Percentiles rank a stretch among this genome's conserved stretches.
phyloP scores from a whole-genome alignment of 2,888 invertebrate species.

The Tenthredo amoena region DNA sequence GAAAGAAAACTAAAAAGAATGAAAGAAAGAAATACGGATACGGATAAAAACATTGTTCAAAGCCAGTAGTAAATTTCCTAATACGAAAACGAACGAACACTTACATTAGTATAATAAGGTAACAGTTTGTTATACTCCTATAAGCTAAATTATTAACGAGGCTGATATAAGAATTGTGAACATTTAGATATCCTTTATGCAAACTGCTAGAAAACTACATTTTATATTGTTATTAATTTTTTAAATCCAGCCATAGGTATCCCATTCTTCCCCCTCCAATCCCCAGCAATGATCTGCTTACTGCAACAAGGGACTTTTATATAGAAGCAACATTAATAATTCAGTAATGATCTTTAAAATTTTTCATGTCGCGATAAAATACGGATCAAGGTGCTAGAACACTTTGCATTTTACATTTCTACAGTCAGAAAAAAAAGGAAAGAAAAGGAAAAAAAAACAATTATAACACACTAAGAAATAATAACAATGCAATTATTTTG shows the following conservation, averaged over 20 bases:
- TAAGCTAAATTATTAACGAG: constrained; percentile 36
- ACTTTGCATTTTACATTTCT: constrained; percentile 18
- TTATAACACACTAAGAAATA: background rate
- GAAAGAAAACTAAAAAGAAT: background rate
- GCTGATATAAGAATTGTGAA: constrained; percentile 20
- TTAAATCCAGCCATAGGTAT: background rate
- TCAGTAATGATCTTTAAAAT: background rate
- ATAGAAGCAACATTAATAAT: background rate
- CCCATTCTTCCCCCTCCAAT: background rate
- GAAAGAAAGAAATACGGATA: background rate
- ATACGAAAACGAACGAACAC: background rate
- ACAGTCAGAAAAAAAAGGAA: background rate
- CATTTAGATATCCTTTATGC: constrained; percentile 16
- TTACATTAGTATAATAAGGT: constrained; percentile 19
- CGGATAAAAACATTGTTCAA: background rate
- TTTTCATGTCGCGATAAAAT: background rate
- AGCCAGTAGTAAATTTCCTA: background rate
- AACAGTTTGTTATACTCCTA: constrained; percentile 18
- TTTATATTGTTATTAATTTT: constrained; percentile 44
- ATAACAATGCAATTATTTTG: background rate
- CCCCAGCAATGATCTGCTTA: constrained; percentile 24
- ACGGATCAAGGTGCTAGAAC: constrained; percentile 13
- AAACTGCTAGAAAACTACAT: background rate
- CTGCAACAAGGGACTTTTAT: background rate
- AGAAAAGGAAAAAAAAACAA: background rate